These are phyloP conservation scores for Hycleus phaleratus DNA, from an alignment of 1,140 invertebrate genomes.

Conservation along the genomic window DNA sequence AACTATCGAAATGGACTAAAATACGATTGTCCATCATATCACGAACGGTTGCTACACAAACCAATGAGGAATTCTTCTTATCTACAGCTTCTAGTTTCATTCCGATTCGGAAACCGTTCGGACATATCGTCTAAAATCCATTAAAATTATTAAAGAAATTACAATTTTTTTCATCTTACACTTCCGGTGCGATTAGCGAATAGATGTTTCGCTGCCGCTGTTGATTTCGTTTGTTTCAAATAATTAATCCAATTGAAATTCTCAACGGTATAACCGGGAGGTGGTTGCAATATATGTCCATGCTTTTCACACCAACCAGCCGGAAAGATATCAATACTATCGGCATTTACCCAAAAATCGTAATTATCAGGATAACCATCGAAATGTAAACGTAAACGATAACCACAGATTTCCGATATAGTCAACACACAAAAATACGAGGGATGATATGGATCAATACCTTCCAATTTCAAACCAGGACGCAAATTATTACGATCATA, in stretches of 20 bases:
- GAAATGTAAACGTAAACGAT: slow-evolving; percentile 81
- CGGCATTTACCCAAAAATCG: slow-evolving; percentile 91
- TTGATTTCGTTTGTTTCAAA: slow-evolving; percentile 65
- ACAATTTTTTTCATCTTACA: slow-evolving; percentile 40
- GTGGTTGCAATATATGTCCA: slow-evolving; percentile 63
- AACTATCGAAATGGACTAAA: slow-evolving; percentile 91
- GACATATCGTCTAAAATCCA: slow-evolving; percentile 53
- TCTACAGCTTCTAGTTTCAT: slow-evolving; percentile 96
- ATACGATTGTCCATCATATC: slow-evolving; percentile 79
- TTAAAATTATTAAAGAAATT: not conserved
- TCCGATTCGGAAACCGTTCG: slow-evolving; percentile 72
- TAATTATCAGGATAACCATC: slow-evolving; percentile 85
- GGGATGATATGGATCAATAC: slow-evolving; percentile 86
- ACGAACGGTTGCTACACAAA: slow-evolving; percentile 83
- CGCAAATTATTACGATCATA: slow-evolving; percentile 64
- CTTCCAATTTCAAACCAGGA: slow-evolving; percentile 88
- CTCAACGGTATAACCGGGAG: slow-evolving; percentile 54
- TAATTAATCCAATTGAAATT: slow-evolving; percentile 82
- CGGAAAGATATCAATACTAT: slow-evolving; percentile 86
- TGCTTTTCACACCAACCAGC: slow-evolving; percentile 88
- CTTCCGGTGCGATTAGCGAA: slow-evolving; percentile 57
- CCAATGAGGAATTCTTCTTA: slow-evolving; percentile 72
- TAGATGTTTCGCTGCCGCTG: slow-evolving; percentile 69
- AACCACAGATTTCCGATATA: slow-evolving; percentile 75
- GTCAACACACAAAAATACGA: slow-evolving; percentile 82